These are phyloP conservation scores for Lottia gigantea DNA, from an alignment of 2,888 invertebrate species.

Conservation along the genomic window DNA sequence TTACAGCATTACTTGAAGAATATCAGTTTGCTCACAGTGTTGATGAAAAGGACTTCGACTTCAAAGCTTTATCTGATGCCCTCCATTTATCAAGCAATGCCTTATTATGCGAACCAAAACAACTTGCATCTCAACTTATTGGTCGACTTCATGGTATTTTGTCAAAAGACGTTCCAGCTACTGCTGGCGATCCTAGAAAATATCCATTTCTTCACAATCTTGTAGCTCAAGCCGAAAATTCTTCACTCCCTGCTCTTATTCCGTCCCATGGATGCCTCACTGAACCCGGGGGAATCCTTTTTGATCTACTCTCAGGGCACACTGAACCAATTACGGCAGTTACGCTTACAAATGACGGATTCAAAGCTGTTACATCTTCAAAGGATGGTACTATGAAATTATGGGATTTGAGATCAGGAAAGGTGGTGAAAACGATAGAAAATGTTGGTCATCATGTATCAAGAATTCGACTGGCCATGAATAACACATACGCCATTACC, in stretches of 20 bases:
- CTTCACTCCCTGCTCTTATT: conserved; percentile 56
- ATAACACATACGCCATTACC: conserved; percentile 51
- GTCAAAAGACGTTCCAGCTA: conserved; percentile 53
- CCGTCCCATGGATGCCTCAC: conserved; percentile 62
- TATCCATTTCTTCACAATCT: conserved; percentile 58
- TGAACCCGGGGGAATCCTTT: conserved; percentile 62
- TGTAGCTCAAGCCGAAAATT: conserved; percentile 47
- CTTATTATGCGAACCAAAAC: conserved; percentile 83
- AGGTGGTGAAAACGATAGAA: conserved; percentile 54
- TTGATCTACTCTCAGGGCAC: conserved; percentile 63
- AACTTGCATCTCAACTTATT: conserved; percentile 81
- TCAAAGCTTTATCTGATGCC: conserved; percentile 75
- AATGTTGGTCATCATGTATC: conserved; percentile 56
- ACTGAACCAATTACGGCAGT: conserved; percentile 61
- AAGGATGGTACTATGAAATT: conserved; percentile 62
- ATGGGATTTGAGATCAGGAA: conserved; percentile 62
- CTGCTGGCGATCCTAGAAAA: conserved; percentile 59
- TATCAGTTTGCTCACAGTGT: conserved; percentile 72
- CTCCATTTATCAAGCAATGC: conserved; percentile 80
- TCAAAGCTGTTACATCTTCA: conserved; percentile 58
- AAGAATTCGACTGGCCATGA: conserved; percentile 44
- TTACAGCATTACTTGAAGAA: conserved; percentile 82
- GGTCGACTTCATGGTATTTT: conserved; percentile 67
- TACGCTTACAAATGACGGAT: conserved; percentile 56
- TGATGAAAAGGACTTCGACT: conserved; percentile 58